These are phyloP conservation scores for Sanderia malayensis DNA, from an alignment of 30 jellyfish, hydroid and myxozoan genomes.

Conservation along the genomic window DNA sequence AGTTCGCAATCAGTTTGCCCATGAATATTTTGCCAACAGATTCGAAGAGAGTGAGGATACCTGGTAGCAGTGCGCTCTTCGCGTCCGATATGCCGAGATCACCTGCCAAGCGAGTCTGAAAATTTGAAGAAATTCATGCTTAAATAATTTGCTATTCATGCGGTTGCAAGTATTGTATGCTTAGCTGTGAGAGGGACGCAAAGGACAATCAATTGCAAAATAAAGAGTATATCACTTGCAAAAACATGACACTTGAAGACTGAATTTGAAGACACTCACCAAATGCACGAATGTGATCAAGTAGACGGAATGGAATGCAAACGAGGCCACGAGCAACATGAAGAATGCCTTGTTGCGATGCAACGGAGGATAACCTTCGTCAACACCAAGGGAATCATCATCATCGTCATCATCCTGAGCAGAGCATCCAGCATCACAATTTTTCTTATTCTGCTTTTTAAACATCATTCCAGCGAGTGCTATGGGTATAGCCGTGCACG, in stretches of 20 bases:
- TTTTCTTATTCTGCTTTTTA: constrained; percentile 29
- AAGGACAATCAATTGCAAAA: too few relatives aligned
- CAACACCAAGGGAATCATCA: constrained; percentile 22
- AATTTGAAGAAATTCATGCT: too few relatives aligned
- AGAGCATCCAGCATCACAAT: not conserved
- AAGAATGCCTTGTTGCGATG: constrained; percentile 55
- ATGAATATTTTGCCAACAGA: constrained; percentile 38
- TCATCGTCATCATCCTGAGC: constrained; percentile 10
- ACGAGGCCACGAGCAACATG: constrained; percentile 57
- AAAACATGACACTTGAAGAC: too few relatives aligned
- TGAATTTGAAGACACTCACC: constrained; percentile 73
- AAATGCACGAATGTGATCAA: constrained; percentile 71
- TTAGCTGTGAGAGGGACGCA: too few relatives aligned
- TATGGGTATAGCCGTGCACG: constrained; percentile 47
- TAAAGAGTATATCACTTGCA: too few relatives aligned
- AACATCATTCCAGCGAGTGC: constrained; percentile 62
- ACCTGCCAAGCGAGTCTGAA: constrained; percentile 49
- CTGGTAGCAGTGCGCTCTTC: constrained; percentile 51
- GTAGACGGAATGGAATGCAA: constrained; percentile 50
- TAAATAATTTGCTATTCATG: too few relatives aligned
- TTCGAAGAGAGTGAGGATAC: constrained; percentile 33
- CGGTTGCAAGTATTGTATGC: too few relatives aligned
- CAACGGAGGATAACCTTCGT: constrained; percentile 40
- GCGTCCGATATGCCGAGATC: constrained; percentile 55
- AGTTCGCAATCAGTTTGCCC: constrained; percentile 24